These are phyloP conservation scores for Psittacula cyanocephala DNA, from an alignment of 2,113 vertebrate species.

Conservation along the genomic window DNA sequence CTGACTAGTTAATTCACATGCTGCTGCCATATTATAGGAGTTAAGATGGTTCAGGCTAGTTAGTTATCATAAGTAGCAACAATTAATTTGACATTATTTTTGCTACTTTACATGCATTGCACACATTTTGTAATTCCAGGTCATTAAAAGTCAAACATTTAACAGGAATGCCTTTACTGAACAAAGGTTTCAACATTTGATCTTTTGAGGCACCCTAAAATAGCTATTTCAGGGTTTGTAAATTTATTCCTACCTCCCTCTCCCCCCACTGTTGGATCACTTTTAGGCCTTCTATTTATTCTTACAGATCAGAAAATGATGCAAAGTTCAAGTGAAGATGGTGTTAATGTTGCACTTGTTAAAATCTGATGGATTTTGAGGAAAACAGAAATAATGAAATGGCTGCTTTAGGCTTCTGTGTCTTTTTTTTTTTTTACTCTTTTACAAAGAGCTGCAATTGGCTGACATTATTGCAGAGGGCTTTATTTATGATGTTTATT, in stretches of 20 bases:
- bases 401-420: not conserved
- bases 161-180: not conserved
- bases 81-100: not conserved
- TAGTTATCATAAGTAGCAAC: not conserved
- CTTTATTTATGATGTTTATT: not conserved
- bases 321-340: not conserved
- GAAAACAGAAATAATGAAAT: constrained; percentile 7
- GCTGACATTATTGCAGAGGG: not conserved
- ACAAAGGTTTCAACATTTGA: not conserved
- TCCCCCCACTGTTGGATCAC: accelerated
- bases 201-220: not conserved
- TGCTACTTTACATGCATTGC: not conserved
- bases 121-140: not conserved
- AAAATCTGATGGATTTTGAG: not conserved
- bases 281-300: not conserved
- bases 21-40: not conserved
- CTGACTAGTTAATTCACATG: not conserved
- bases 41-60: not conserved
- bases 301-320: not conserved
- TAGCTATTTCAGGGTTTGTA: accelerated
- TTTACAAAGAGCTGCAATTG: not conserved
- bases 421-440: not conserved
- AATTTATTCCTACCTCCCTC: not conserved
- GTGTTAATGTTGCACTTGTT: not conserved
- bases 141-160: not conserved